phyloP scores from a whole-genome alignment of 2,797 vertebrate genomes.

The Syngnathus rostellatus region DNA sequence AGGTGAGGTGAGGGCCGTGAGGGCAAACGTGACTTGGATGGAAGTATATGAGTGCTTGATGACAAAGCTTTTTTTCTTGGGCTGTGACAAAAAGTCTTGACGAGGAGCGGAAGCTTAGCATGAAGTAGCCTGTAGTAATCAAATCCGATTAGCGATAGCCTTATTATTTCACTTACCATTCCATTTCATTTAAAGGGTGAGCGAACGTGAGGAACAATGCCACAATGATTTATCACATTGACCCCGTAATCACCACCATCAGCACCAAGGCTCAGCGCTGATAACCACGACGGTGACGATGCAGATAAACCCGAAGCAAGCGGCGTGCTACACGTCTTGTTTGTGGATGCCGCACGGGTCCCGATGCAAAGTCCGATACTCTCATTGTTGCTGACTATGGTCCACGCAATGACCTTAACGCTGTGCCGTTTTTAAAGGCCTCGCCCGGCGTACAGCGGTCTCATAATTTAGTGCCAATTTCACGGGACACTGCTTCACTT shows the following conservation, averaged over 20 bases:
- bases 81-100: conserved; percentile 30
- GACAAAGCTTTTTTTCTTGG: conserved; percentile 1
- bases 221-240: conserved; percentile 37
- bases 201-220: conserved; percentile 23
- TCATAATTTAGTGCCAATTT: conserved; percentile 88
- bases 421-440: conserved; percentile 46
- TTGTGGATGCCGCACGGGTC: conserved; percentile 20
- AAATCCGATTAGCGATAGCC: conserved; percentile 41
- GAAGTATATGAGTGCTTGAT: background rate
- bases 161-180: conserved; percentile 58
- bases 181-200: conserved; percentile 18
- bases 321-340: conserved; percentile 11
- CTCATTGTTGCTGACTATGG: conserved; percentile 27
- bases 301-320: conserved; percentile 33
- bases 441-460: conserved; percentile 53
- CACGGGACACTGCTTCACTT: conserved; percentile 86
- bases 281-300: conserved; percentile 41
- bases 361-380: conserved; percentile 20
- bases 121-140: conserved; percentile 37
- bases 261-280: conserved; percentile 31
- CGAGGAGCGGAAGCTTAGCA: conserved; percentile 20
- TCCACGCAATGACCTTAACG: conserved; percentile 43
- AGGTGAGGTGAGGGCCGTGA: conserved; percentile 43
- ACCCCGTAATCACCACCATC: conserved; percentile 42
- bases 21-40: conserved; percentile 28